Conservation (phyloP, 1,140 invertebrate species). For the Drosophila aff. region DNA sequence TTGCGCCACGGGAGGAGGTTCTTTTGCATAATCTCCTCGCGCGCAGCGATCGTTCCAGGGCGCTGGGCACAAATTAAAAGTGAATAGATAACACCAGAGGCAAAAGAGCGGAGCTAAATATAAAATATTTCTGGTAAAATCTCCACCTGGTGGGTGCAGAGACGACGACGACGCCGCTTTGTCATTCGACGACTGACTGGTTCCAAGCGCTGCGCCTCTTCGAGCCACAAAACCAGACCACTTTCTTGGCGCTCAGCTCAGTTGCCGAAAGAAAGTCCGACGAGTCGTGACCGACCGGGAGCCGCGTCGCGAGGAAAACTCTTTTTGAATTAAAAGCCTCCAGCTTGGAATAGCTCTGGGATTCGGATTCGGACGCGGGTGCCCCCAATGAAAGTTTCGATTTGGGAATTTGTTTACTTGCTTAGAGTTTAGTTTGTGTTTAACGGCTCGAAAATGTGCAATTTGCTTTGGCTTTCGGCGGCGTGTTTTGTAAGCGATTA, state of each 20-base stretch:
- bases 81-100: constrained; percentile 11
- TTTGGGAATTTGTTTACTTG: constrained; percentile 35
- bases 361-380: constrained; percentile 16
- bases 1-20: constrained; percentile 24
- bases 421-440: constrained; percentile 38
- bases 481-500: constrained; percentile 69
- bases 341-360: constrained; percentile 10
- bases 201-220: constrained; percentile 59
- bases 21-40: constrained; percentile 60
- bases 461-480: constrained; percentile 51
- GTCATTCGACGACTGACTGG: constrained; percentile 65
- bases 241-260: constrained; percentile 81
- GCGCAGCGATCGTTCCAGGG: constrained; percentile 33
- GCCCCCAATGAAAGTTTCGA: constrained; percentile 65
- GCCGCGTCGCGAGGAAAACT: constrained; percentile 22
- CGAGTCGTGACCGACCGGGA: constrained; percentile 65
- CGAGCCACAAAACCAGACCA: constrained; percentile 79
- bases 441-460: constrained; percentile 55
- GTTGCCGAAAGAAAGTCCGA: constrained; percentile 84
- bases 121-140: constrained; percentile 55
- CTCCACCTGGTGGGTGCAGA: constrained; percentile 48
- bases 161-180: constrained; percentile 46
- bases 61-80: constrained; percentile 38
- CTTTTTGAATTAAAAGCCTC: constrained; percentile 11
- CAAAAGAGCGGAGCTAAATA: constrained; percentile 29